Percentiles rank a stretch among this genome's conserved stretches.
phyloP scores from a whole-genome alignment of 2,113 vertebrate species.

The Actinemys pallida region DNA sequence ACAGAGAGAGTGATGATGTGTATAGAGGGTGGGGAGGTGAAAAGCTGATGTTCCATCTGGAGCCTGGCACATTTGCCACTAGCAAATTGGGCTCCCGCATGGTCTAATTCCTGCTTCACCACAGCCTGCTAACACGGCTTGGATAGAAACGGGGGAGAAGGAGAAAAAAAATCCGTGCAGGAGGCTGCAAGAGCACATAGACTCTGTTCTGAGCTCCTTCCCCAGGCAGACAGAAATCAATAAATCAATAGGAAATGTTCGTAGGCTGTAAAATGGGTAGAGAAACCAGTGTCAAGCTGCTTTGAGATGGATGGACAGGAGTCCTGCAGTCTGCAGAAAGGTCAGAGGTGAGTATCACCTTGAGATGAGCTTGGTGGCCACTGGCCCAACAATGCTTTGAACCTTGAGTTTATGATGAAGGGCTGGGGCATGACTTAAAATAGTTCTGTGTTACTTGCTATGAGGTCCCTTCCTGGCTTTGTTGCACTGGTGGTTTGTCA shows the following conservation, averaged over 20 bases:
- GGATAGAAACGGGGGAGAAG: conserved; percentile 85
- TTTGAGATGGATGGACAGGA: conserved; percentile 92
- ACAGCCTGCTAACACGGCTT: conserved; percentile 80
- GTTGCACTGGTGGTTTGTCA: conserved; percentile 51
- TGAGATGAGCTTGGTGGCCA: conserved; percentile 83
- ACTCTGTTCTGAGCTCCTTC: conserved; percentile 89
- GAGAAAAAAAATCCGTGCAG: conserved; percentile 90
- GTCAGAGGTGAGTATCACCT: conserved; percentile 87
- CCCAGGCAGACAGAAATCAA: conserved; percentile 95
- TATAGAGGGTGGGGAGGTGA: conserved; percentile 67
- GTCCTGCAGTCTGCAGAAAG: conserved; percentile 83
- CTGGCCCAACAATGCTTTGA: conserved; percentile 77
- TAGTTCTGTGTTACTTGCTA: conserved; percentile 28
- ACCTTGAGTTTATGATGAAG: conserved; percentile 84
- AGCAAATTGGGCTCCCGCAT: conserved; percentile 89
- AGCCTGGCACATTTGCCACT: conserved; percentile 68
- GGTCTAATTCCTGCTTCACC: conserved; percentile 91
- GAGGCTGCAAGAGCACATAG: conserved; percentile 86
- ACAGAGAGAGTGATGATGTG: conserved; percentile 3
- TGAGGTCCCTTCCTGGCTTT: neutral
- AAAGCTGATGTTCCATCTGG: conserved; percentile 72
- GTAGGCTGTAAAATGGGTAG: conserved; percentile 96
- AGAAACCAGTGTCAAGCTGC: conserved; percentile 90
- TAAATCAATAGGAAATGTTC: conserved; percentile 98
- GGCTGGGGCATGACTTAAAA: conserved; percentile 74